Evolutionary conservation across 2,888 invertebrate genomes (phyloP), one percentile per base, ranked within the genome.

Genomic region (Caenorhabditis angaria): DNA sequence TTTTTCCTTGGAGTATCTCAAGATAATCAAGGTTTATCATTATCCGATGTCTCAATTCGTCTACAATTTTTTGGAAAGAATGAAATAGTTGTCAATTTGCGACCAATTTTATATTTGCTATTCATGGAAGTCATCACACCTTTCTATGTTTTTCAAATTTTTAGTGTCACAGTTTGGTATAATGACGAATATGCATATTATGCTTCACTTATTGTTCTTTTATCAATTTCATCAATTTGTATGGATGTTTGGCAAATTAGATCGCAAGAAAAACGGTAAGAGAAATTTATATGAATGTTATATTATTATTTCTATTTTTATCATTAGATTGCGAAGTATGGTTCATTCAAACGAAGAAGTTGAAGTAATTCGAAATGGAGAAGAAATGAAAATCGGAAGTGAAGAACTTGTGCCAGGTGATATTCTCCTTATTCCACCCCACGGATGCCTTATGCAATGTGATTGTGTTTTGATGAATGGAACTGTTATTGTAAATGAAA

Each of bases 401-500:
- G 70, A 76, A 28, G 59, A 78, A 60, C 70, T 95, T 48, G 95
- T 95, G 3, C 95, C 85, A 29, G 87, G 87, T 51, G 87, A 87
- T 71, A 77, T 87, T 48, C 56, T 87, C 4, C 69, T 93, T 70
- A 91, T 95, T 77, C 94, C 95, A 1, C 90, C 92, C 3, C 91
- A 92, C 82, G 94, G 94, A 58, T 93, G 93, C 86, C 92, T 93
- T 90, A 81, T 88, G 73, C 89, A 89, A 59, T 91, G 91, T 89
- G 95, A 96, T 88, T 94, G 94, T 20, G 92, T 94, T 77, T 90
- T 96, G 28, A 90, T 95, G 32, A 92, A 92, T 25, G 95, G 96
- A 51, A 93, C 92, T 54, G 94, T 94, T 85, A 94, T 95, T 80
- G 94, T 96, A 69, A 95, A 96, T 88, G 95, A 96, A 89, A 94